Evolutionary conservation across 2,113 vertebrate species (phyloP), one percentile per base, ranked within the genome.

Genomic region (Tor tambroides): DNA sequence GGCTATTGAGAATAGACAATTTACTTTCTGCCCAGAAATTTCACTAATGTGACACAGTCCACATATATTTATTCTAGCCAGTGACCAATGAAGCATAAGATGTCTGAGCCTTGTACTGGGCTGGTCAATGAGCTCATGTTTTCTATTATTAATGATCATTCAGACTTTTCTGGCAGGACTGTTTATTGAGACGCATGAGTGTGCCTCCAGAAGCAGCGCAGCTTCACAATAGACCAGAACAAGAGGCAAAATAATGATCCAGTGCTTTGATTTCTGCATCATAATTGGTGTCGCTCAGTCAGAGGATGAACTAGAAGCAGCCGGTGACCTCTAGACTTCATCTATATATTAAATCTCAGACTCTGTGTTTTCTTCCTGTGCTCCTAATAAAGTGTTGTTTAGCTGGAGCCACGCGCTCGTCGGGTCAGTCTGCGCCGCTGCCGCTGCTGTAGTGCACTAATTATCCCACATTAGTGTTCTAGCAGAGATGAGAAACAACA

Each of bases 341-440:
- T 41, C 35, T 72, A n/a, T 12, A n/a, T 74, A 23, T 72, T 35
- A 38, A 38, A 72, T 23, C 69, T 38, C 8, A 74, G 32, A 5
- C 35, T 3, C 5, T 1, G 19, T 72, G 71, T 41, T 49, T 78
- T 78, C 49, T 54, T 78, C 76, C 76, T 54, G 26, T 19, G 49
- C 76, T 30, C 74, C 28, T 78, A 78, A 78, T 78, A 3, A 32
- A 54, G 74, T 49, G 76, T 28, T 54, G 30, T 75, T 54, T 23
- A 54, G 7, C 76, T 78, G 26, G 28, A 78, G 49, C 28, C 46
- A 78, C 17, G 74, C 19, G 1, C 21, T 76, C n/a, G 2, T 11
- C 10, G 41, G 5, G 17, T 51, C 43, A 7, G 43, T 28, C 75
- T 77, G 41, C 15, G 1, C 43, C 43, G 43, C 43, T 46, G 12